Conservation (phyloP, 2,113 vertebrate species). For the Channa maculata region DNA sequence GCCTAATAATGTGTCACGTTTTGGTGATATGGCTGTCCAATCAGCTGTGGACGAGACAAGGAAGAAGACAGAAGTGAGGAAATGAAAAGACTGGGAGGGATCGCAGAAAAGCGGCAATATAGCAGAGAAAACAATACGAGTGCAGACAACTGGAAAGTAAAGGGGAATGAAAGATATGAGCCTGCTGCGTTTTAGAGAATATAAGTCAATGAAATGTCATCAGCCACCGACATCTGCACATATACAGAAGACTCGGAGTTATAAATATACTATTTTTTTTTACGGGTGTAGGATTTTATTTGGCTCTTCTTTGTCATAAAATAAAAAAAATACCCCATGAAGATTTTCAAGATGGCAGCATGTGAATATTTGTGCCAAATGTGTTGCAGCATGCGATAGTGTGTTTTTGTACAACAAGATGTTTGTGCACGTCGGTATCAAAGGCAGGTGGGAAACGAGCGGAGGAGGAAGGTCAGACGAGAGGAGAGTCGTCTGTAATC, state of each 20-base stretch:
- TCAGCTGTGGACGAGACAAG: slow-evolving; percentile 35
- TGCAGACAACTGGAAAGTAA: not conserved
- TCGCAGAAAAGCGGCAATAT: slow-evolving; percentile 25
- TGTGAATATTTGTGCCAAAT: no score
- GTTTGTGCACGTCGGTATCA: no score
- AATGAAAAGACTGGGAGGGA: slow-evolving; percentile 55
- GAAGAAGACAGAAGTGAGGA: slow-evolving; percentile 24
- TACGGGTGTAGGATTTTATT: no score
- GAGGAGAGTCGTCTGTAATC: not conserved
- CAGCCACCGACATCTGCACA: not conserved
- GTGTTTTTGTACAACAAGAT: no score
- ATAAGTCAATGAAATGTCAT: not conserved
- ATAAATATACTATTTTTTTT: no score
- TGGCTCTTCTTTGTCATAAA: no score
- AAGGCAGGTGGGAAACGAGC: no score
- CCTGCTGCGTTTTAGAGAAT: not conserved
- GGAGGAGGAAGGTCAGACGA: not conserved
- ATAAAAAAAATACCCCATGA: no score
- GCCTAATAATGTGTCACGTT: slow-evolving; percentile 37
- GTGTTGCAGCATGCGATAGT: no score
- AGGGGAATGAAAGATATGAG: not conserved
- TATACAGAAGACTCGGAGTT: no score
- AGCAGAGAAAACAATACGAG: slow-evolving; percentile 16
- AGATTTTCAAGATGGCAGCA: no score
- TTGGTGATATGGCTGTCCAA: slow-evolving; percentile 20